These are phyloP conservation scores for Nomada goodeniana DNA, from an alignment of 2,888 invertebrate species.

Conservation along the genomic window DNA sequence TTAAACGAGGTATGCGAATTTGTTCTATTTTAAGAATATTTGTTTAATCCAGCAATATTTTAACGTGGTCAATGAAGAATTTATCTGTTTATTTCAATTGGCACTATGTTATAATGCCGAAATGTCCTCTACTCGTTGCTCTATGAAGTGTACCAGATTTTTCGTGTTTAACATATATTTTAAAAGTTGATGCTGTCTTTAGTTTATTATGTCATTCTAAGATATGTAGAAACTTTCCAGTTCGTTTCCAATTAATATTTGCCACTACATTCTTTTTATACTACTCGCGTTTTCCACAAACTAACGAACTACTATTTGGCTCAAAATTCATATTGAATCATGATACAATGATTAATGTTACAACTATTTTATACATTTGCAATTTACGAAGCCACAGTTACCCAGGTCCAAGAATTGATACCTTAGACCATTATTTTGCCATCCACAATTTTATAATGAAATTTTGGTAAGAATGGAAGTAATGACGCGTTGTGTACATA, in stretches of 20 bases:
- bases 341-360: conserved; percentile 37
- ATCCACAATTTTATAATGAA: conserved; percentile 33
- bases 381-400: conserved; percentile 36
- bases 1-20: conserved; percentile 60
- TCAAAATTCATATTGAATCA: conserved; percentile 47
- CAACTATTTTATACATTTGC: conserved; percentile 58
- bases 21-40: conserved; percentile 65
- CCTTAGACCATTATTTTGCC: conserved; percentile 31
- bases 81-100: conserved; percentile 58
- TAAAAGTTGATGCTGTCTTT: conserved; percentile 55
- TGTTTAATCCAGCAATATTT: conserved; percentile 63
- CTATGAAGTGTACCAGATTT: conserved; percentile 49
- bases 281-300: conserved; percentile 37
- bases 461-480: conserved; percentile 10
- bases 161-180: conserved; percentile 59
- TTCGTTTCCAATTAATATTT: conserved; percentile 22
- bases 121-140: conserved; percentile 63
- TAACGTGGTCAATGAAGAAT: conserved; percentile 51
- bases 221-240: conserved; percentile 31
- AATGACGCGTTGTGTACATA: conserved; percentile 50
- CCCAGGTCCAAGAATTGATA: conserved; percentile 33
- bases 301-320: conserved; percentile 28
- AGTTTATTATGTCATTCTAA: conserved; percentile 53
- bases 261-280: conserved; percentile 51
- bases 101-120: conserved; percentile 52